Percentiles rank a stretch among this genome's conserved stretches.
phyloP scores from a whole-genome alignment of 1,140 invertebrate genomes.

The Reticulitermes speratus region DNA sequence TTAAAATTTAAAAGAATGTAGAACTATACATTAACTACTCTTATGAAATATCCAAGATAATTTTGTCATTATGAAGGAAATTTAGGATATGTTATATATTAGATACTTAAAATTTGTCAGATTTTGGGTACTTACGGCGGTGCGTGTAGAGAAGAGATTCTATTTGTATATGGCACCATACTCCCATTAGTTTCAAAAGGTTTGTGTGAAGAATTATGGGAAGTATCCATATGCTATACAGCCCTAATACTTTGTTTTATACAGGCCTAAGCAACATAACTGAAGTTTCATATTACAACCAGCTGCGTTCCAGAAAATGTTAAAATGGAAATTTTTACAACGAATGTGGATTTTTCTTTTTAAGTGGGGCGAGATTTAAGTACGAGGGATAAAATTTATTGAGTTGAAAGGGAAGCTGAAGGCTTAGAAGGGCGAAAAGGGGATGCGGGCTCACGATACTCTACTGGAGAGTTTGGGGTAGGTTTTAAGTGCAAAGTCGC shows the following conservation, averaged over 20 bases:
- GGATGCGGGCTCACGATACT: not conserved
- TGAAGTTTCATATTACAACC: not conserved
- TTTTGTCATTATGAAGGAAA: too few relatives aligned
- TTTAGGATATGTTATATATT: too few relatives aligned
- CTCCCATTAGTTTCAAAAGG: not conserved
- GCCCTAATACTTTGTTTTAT: not conserved
- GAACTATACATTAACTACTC: too few relatives aligned
- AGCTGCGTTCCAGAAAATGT: not conserved
- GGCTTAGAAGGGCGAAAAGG: not conserved
- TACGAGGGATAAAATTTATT: not conserved
- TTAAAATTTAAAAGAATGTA: too few relatives aligned
- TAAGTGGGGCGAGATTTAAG: not conserved
- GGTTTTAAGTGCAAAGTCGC: not conserved
- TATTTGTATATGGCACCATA: not conserved
- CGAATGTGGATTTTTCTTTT: not conserved
- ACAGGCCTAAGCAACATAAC: not conserved
- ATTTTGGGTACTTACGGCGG: too few relatives aligned
- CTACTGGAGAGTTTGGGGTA: not conserved
- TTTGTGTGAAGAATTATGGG: not conserved
- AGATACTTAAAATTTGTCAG: too few relatives aligned
- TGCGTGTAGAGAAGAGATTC: too few relatives aligned
- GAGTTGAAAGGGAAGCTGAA: not conserved
- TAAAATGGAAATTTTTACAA: conserved; percentile 2
- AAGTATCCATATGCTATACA: not conserved
- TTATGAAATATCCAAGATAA: too few relatives aligned